phyloP scores from a whole-genome alignment of 2,797 vertebrate species.

The Thamnophis elegans region DNA sequence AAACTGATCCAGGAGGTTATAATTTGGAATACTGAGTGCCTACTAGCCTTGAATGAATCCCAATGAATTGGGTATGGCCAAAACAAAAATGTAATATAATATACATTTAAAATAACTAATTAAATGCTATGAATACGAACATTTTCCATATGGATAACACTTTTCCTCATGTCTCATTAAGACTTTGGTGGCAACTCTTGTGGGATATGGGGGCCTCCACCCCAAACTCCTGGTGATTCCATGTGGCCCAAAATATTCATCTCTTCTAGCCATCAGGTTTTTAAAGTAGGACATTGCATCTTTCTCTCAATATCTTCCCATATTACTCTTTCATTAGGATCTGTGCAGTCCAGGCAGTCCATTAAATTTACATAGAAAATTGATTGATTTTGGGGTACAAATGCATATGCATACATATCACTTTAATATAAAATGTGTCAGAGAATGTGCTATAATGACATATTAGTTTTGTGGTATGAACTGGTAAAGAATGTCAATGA shows the following conservation, averaged over 20 bases:
- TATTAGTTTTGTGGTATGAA: rapidly evolving
- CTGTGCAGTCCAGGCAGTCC: conserved; percentile 14
- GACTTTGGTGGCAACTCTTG: background rate
- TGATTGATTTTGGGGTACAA: conserved; percentile 30
- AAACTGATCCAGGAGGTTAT: background rate
- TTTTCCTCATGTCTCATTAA: background rate
- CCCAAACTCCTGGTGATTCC: background rate
- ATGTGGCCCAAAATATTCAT: background rate
- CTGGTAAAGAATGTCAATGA: background rate
- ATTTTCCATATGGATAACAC: background rate
- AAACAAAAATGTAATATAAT: background rate
- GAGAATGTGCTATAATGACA: background rate
- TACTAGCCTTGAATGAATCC: background rate
- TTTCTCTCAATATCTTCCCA: background rate
- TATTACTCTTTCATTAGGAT: background rate
- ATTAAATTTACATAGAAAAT: conserved; percentile 25
- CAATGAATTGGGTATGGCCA: background rate
- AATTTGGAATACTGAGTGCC: background rate
- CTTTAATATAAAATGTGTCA: background rate
- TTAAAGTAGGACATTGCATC: background rate
- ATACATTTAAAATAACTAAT: background rate
- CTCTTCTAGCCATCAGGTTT: background rate
- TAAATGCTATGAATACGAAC: background rate
- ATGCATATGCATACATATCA: conserved; percentile 3
- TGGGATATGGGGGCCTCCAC: background rate